Evolutionary conservation across 2,888 invertebrate species (phyloP), one percentile per base, ranked within the genome.

Genomic region (Oegoconia quadripuncta): DNA sequence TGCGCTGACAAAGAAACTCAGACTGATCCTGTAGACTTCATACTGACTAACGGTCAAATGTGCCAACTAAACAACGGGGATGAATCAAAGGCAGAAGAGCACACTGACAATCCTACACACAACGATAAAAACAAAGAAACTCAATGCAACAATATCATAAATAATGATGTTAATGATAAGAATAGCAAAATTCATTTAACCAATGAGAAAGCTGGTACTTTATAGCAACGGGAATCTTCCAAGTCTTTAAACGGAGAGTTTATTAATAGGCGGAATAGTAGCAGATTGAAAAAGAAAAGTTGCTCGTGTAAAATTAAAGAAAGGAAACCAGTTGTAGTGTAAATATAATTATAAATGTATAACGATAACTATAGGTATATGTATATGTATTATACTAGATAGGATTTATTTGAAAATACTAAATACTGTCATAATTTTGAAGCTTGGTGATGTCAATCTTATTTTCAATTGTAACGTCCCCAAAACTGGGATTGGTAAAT

Each of bases 211-310:
- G 59, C 71, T 0, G 76, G 68, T 1, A 68, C 67, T 3, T 84
- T 83, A 84, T 83, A 84, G 84, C 84, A 80, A 56, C 74, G 75
- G 64, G 67, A 73, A 42, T 78, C 83, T 0, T 71, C 82, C 1
- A 71, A 64, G 46, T 86, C 86, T 14, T 63, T 82, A 2, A 71
- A 64, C 34, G 78, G 83, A 44, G 72, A 72, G 35, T 64, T 39
- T 31, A 44, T 59, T 45, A 56, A 49, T 25, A 64, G 53, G 36
- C 71, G 65, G 37, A 74, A 67, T 53, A 74, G 67, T 41, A 46
- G 46, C 43, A 63, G 66, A 55, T 62, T 70, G 12, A 76, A 61
- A 48, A 78, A 78, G 50, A 82, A 83, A 52, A 79, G 77, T 53
- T 86, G 86, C 51, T 86, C 86, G 17, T 86, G 86, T 59, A 83